Base-by-base conservation (phyloP, 1,140 invertebrate genomes). In the Aphelinus certus region DNA sequence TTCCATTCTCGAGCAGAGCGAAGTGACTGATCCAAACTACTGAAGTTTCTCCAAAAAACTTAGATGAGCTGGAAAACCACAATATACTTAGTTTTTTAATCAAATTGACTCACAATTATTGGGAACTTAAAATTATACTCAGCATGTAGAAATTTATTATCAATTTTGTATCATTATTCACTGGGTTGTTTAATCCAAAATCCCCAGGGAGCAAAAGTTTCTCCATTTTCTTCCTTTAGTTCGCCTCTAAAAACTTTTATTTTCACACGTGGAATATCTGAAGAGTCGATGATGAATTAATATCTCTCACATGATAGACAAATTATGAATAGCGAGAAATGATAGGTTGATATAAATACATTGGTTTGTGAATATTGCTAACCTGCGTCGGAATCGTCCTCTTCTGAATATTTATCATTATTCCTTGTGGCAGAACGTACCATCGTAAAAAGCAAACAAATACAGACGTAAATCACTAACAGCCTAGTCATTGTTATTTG, bases 181-280 rank as follows among this genome's bases (percentile, higher is more conserved):
- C 64, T 79, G 10, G 92, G 92, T 79, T 93, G 93, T 77, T 92
- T 93, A 26, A 93, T 90, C 92, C 92, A 93, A 81, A 91, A 93
- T 9, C 93, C 93, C 91, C 92, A 93, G 0, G 91, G 91, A 43
- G 92, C 91, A 75, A 88, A 91, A 71, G 84, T 77, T 70, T 89
- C 83, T 70, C 91, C 90, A 1, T 91, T 89, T 71, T 89, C 88
- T 76, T 90, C 87, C 71, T 91, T 88, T 0, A 88, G 89, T 0
- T 92, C 91, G 2, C 92, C 92, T 70, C 92, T 84, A 82, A 92
- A 94, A 1, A 93, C 92, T 84, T 93, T 93, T 66, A 93, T 92
- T 85, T 92, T 92, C 0, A 94, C 92, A 43, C 91, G 83, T n/a
- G 90, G 89, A 68, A 87, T 80, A 58, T 87, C 82, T 80, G 68